Evolutionary conservation across 2,797 vertebrate genomes (phyloP).

Genomic region (Coracias cyanogaster): DNA sequence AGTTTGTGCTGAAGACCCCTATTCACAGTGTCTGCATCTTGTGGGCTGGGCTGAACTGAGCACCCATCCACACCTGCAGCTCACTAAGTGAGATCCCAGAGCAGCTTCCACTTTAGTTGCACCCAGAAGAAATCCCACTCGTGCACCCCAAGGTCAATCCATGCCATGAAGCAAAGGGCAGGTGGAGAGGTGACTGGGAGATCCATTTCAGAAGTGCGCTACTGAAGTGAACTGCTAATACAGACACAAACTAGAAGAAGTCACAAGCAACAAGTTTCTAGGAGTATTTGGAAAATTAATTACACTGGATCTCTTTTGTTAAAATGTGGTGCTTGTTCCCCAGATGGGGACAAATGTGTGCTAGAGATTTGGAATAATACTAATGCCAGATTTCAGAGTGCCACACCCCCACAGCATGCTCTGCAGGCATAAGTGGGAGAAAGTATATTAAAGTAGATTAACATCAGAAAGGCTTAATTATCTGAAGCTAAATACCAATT

Average conservation of each 20-base stretch:
- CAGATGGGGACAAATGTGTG: not conserved
- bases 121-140: not conserved
- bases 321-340: not conserved
- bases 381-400: not conserved
- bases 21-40: not conserved
- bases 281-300: not conserved
- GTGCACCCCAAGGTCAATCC: not conserved
- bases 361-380: not conserved
- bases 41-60: not conserved
- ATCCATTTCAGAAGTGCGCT: not conserved
- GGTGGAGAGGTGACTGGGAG: not conserved
- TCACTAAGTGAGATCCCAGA: not conserved
- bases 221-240: not conserved
- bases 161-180: not conserved
- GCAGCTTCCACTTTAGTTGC: not conserved
- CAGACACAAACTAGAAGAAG: not conserved
- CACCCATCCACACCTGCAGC: not conserved
- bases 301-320: not conserved
- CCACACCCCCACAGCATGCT: not conserved
- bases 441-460: not conserved
- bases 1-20: not conserved
- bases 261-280: not conserved
- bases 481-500: conserved; percentile 2
- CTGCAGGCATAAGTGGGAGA: not conserved
- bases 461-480: not conserved